A percentile compares a stretch with the other conserved stretches of the same genome.
These are phyloP conservation scores for Cantharis rustica DNA, from an alignment of 2,888 invertebrate genomes.

Conservation along the genomic window DNA sequence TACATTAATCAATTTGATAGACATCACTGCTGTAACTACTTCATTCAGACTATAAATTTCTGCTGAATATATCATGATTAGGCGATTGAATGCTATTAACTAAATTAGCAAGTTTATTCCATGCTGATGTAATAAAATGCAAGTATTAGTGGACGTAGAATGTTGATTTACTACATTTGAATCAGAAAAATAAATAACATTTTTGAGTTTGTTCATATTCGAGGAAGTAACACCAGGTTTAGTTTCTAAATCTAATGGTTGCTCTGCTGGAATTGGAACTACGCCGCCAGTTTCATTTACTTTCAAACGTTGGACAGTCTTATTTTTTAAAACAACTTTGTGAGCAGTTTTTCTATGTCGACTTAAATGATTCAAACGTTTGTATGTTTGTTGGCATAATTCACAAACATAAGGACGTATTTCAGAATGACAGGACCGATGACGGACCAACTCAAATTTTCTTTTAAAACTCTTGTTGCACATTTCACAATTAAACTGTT, in stretches of 20 bases:
- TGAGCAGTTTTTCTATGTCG: slow-evolving; percentile 50
- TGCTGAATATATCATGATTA: neutral
- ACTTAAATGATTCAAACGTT: slow-evolving; percentile 49
- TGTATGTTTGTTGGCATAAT: slow-evolving; percentile 49
- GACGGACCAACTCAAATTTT: slow-evolving; percentile 50
- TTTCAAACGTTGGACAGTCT: slow-evolving; percentile 44
- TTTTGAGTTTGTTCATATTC: neutral
- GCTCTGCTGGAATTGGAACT: slow-evolving; percentile 37
- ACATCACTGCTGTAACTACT: neutral
- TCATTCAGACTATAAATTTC: neutral
- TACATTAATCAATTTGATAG: neutral
- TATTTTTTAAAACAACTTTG: slow-evolving; percentile 42
- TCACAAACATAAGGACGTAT: slow-evolving; percentile 48
- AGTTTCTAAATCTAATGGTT: neutral
- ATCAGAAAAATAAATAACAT: neutral
- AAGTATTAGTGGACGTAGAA: neutral
- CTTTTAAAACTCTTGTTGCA: slow-evolving; percentile 52
- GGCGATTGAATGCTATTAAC: neutral
- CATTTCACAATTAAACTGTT: slow-evolving; percentile 48
- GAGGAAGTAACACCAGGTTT: neutral
- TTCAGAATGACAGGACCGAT: slow-evolving; percentile 50
- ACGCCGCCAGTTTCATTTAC: slow-evolving; percentile 45
- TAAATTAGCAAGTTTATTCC: neutral
- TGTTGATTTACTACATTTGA: neutral
- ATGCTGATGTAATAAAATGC: neutral